phyloP scores from a whole-genome alignment of 1,140 invertebrate species.

The Lasaia peninsularis region DNA sequence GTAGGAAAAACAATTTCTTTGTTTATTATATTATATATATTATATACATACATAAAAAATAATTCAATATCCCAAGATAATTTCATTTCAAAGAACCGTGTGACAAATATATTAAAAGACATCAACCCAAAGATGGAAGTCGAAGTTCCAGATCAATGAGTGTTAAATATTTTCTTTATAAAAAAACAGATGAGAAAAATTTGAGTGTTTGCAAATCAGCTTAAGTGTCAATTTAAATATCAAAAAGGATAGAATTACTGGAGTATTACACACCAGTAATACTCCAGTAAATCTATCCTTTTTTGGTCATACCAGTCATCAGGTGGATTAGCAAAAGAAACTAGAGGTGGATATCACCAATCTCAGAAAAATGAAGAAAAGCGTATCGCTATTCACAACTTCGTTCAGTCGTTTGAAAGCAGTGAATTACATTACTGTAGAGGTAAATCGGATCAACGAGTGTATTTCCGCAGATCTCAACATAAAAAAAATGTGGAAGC shows the following conservation, averaged over 20 bases:
- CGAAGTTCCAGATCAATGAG: not conserved
- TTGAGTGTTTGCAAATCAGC: not conserved
- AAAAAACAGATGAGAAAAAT: not conserved
- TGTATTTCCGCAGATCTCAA: conserved; percentile 12
- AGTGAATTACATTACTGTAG: not conserved
- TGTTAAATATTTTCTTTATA: not conserved
- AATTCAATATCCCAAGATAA: conserved; percentile 8
- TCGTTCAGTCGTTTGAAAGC: conserved; percentile 6
- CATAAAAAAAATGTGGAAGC: conserved; percentile 12
- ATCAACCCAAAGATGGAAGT: conserved; percentile 3
- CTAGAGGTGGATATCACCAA: conserved; percentile 1
- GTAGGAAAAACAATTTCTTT: no score
- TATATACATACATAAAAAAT: not conserved
- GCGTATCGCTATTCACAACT: not conserved
- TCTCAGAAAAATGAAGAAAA: not conserved
- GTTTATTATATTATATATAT: no score
- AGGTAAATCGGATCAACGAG: not conserved
- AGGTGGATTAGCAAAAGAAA: conserved; percentile 9
- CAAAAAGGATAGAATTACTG: conserved; percentile 6
- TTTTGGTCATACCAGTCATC: not conserved
- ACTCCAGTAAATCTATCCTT: no score
- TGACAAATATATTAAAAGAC: not conserved
- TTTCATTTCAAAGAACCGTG: not conserved
- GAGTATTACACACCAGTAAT: conserved; percentile 11
- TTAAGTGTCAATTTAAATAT: conserved; percentile 4